phyloP scores from a whole-genome alignment of 2,797 vertebrate genomes.

The Momotus momota region DNA sequence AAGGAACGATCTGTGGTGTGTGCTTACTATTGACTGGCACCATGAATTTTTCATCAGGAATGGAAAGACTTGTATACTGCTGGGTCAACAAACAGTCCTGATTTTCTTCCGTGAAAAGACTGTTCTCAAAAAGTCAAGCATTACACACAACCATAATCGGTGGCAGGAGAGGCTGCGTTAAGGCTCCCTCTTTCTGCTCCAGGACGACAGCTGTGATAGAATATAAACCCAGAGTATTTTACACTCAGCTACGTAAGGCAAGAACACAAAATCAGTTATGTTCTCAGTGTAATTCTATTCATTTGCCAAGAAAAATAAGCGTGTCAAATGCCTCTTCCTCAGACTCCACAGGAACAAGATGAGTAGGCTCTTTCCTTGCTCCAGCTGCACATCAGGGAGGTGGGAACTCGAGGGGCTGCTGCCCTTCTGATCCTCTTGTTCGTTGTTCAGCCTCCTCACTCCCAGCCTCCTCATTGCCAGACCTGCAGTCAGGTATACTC shows the following conservation, averaged over 20 bases:
- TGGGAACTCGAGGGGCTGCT: neutral
- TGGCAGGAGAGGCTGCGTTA: neutral
- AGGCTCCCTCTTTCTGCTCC: neutral
- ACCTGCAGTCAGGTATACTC: neutral
- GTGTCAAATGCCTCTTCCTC: neutral
- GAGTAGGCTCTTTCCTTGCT: neutral
- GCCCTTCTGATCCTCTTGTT: rapidly evolving
- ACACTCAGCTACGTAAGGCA: neutral
- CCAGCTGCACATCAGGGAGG: neutral
- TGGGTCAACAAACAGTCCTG: too few relatives aligned
- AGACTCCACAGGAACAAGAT: neutral
- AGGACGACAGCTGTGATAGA: neutral
- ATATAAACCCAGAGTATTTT: neutral
- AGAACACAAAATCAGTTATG: neutral
- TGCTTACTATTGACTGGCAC: neutral
- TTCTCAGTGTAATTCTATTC: neutral
- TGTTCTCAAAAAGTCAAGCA: neutral
- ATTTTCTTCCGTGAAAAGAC: neutral
- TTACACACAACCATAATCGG: neutral
- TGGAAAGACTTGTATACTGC: too few relatives aligned
- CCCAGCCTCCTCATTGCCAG: neutral
- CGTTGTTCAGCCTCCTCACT: rapidly evolving
- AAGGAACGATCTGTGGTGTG: neutral
- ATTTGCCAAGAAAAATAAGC: neutral
- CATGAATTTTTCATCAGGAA: neutral